Conservation (phyloP, 2,113 vertebrate genomes). For the Oreotragus oreotragus region DNA sequence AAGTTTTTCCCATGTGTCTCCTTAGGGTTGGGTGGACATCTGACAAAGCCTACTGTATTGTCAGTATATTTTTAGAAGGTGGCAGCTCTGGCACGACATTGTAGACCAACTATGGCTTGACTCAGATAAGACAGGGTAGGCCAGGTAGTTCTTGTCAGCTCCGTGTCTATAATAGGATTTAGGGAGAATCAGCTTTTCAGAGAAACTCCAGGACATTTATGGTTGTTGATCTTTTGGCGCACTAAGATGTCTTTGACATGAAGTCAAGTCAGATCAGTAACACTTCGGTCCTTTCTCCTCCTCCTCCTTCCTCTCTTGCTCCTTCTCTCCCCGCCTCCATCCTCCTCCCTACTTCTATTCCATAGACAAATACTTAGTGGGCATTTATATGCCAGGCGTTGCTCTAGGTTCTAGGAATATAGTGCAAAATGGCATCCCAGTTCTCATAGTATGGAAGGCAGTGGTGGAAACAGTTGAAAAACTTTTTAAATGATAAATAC, state of each 20-base stretch:
- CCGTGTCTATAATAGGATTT: not conserved
- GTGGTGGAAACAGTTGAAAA: not conserved
- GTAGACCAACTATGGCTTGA: accelerated
- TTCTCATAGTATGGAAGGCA: not conserved
- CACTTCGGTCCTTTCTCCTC: accelerated
- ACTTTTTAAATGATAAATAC: not conserved
- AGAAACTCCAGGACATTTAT: not conserved
- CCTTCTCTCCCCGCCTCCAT: accelerated
- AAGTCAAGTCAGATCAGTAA: not conserved
- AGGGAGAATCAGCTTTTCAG: not conserved
- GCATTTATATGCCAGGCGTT: not conserved
- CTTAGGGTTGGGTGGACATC: no score
- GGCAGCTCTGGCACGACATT: not conserved
- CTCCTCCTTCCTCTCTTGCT: not conserved
- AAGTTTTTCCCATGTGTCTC: not conserved
- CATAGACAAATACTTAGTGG: not conserved
- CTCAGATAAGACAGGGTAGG: accelerated
- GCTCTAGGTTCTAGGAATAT: not conserved
- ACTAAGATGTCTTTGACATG: not conserved
- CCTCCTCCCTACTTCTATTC: not conserved
- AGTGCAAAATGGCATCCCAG: not conserved
- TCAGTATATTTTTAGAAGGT: not conserved
- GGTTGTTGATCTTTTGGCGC: not conserved
- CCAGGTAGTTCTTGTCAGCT: not conserved
- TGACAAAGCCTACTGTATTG: not conserved